These are phyloP conservation scores for Girardinus metallicus DNA, from an alignment of 2,797 vertebrate genomes.

Conservation along the genomic window DNA sequence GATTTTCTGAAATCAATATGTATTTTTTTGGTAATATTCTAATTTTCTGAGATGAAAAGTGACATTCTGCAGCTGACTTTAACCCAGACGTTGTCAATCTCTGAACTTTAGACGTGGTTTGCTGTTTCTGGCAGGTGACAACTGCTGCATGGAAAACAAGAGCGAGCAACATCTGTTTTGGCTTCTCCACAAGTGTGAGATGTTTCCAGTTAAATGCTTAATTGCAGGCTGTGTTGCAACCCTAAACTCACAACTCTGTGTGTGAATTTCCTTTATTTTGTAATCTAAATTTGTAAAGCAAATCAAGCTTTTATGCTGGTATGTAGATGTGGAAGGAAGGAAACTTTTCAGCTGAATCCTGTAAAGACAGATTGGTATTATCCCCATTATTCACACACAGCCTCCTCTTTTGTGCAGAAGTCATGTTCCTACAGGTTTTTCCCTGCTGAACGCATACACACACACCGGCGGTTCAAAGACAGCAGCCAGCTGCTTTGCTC, in stretches of 20 bases:
- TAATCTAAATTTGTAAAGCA: constrained; percentile 17
- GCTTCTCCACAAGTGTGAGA: background rate
- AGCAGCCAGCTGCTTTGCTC: constrained; percentile 45
- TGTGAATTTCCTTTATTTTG: constrained; percentile 4
- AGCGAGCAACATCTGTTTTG: background rate
- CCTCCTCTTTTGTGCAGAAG: constrained; percentile 33
- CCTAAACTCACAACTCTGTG: background rate
- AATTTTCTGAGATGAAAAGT: background rate
- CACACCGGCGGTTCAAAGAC: constrained; percentile 52
- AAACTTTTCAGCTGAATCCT: constrained; percentile 12
- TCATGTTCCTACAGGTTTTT: constrained; percentile 51
- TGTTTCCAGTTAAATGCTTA: constrained; percentile 7
- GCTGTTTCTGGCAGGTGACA: background rate
- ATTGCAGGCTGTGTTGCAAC: constrained; percentile 7
- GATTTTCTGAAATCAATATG: background rate
- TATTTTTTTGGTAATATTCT: background rate
- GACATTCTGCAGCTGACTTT: background rate
- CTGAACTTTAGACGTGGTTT: background rate
- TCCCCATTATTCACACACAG: constrained; percentile 9
- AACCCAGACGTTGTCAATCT: background rate
- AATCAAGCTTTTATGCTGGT: background rate
- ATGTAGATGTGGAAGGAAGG: constrained; percentile 12
- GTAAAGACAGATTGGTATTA: constrained; percentile 11
- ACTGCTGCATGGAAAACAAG: background rate
- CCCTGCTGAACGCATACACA: constrained; percentile 54